Evolutionary conservation across 2,113 vertebrate genomes (phyloP), one percentile per base, ranked within the genome.

Genomic region (Nesogale talazaci): DNA sequence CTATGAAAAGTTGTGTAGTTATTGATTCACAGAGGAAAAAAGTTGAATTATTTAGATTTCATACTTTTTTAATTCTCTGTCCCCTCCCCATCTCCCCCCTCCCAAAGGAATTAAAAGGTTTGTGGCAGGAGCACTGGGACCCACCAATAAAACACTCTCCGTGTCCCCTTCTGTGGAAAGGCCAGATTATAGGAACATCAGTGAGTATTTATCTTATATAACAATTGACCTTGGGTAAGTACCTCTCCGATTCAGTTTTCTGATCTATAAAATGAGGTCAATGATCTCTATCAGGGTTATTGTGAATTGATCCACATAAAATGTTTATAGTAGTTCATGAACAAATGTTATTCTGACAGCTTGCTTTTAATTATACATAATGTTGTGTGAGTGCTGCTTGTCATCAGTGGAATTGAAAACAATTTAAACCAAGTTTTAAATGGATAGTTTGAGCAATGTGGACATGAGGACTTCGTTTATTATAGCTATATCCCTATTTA

Each of bases 131-230:
- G 99, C 99, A 1, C 95, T 99, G 95, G 99, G 99, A n/a, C 99
- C 99, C 38, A 99, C 99, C 91, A 99, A 99, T 96, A 99, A 98
- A 97, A 99, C 99, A 0, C 98, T 99, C 0, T 99, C 99, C 40
- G 98, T 99, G 16, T 99, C 99, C 0, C 99, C 99, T 0, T 99
- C 99, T 89, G 99, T 99, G 97, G 99, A 99, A 94, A 99, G 97
- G 94, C 99, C 99, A 0, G 99, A 99, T 96, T 99, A 98, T 95
- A 98, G 99, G 96, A 99, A 99, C 94, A 98, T 99, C 97, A 99
- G 99, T 99, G 98, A 98, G 99, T 98, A 94, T 93, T 93, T 84
- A 3, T 38, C 75, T 34, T 5, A 8, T 70, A 14, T 7, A 17
- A 1, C 84, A 22, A 38, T 6, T 65, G 67, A 83, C 23, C n/a